Evolutionary conservation across 1,140 invertebrate genomes (phyloP).

Genomic region (Caenorhabditis inopinata): DNA sequence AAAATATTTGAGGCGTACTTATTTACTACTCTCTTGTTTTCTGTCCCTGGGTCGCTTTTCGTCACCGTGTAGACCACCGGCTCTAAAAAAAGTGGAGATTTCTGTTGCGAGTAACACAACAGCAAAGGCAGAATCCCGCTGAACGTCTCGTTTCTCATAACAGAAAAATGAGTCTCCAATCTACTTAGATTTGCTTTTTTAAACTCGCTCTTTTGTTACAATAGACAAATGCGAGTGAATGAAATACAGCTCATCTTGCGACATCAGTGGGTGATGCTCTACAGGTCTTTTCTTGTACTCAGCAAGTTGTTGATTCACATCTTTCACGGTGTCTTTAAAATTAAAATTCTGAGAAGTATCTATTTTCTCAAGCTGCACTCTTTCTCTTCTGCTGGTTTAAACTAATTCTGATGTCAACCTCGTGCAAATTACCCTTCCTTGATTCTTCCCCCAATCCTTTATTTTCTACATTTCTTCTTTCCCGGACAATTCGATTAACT

Average conservation of each 20-base stretch:
- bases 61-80: neutral
- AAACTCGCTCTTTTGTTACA: conserved; percentile 6
- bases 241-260: neutral
- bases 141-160: conserved; percentile 17
- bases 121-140: neutral
- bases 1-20: conserved; percentile 23
- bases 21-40: neutral
- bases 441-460: neutral
- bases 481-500: conserved; percentile 26
- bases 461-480: neutral
- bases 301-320: no score
- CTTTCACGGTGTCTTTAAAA: no score
- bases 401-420: neutral
- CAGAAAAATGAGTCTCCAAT: neutral
- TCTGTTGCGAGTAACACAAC: neutral
- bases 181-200: neutral
- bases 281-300: no score
- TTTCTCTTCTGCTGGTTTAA: neutral
- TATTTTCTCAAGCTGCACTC: neutral
- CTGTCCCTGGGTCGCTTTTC: conserved; percentile 11
- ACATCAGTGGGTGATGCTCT: no score
- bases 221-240: neutral
- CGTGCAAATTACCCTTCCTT: neutral
- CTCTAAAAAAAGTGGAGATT: conserved; percentile 16
- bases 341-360: no score